These are phyloP conservation scores for Sprattus sprattus DNA, from an alignment of 2,113 vertebrate species.

Conservation along the genomic window DNA sequence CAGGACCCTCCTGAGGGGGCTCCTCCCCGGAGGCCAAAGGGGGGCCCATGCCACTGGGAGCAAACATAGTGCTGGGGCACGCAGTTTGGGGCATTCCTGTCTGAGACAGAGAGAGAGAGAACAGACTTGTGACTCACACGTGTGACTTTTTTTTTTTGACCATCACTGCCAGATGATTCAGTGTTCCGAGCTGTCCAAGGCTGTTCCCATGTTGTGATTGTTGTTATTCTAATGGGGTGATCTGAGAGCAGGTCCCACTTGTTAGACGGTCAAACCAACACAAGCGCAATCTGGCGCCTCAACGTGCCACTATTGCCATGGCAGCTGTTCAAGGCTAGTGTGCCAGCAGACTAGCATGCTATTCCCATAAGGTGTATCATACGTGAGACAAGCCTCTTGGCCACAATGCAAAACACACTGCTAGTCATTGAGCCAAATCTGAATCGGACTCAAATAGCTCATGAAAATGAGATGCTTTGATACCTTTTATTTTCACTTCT, in stretches of 20 bases:
- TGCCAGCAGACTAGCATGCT: neutral
- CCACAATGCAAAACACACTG: neutral
- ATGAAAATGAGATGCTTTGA: neutral
- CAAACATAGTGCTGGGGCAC: conserved; percentile 84
- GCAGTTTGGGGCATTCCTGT: conserved; percentile 86
- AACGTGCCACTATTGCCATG: conserved; percentile 10
- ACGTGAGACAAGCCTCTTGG: neutral
- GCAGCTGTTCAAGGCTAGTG: neutral
- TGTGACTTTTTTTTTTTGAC: neutral
- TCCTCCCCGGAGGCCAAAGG: conserved; percentile 76
- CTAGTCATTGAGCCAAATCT: neutral
- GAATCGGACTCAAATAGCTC: neutral
- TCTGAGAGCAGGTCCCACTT: neutral
- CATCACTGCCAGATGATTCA: neutral
- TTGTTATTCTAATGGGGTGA: neutral
- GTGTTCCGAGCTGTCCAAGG: neutral
- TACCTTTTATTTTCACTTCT: neutral
- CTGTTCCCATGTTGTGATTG: neutral
- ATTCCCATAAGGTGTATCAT: conserved; percentile 14
- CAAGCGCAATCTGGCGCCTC: neutral
- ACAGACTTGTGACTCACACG: neutral
- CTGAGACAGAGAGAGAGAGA: conserved; percentile 54
- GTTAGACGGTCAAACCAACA: neutral
- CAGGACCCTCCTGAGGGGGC: conserved; percentile 76
- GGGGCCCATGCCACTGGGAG: conserved; percentile 80